Percentiles rank a stretch among this genome's conserved stretches.
Evolutionary conservation across 2,888 invertebrate species (phyloP).

Genomic region (Sesia bembeciformis): DNA sequence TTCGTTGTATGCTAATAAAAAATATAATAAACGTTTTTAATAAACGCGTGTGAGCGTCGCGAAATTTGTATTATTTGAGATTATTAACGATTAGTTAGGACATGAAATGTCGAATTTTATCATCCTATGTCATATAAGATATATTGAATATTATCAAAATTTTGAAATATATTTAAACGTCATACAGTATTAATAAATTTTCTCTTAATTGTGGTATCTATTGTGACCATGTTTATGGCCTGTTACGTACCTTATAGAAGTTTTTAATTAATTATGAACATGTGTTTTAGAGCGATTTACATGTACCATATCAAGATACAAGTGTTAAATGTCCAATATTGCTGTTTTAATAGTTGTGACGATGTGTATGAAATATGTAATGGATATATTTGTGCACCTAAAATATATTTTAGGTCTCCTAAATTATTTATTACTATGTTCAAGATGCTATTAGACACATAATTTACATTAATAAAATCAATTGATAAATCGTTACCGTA

Average conservation of each 20-base stretch:
- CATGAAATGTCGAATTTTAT: conserved; percentile 54
- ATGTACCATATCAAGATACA: conserved; percentile 49
- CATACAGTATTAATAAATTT: conserved; percentile 41
- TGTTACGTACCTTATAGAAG: conserved; percentile 29
- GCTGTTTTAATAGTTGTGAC: conserved; percentile 9
- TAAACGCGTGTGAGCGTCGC: neutral
- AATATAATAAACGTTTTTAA: conserved; percentile 20
- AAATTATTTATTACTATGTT: conserved; percentile 6
- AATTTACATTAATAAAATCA: no score
- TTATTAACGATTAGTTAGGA: conserved; percentile 56
- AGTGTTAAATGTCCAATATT: conserved; percentile 17
- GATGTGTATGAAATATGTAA: neutral
- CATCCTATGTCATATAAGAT: conserved; percentile 8
- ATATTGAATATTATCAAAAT: conserved; percentile 31
- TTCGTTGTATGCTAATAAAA: conserved; percentile 9
- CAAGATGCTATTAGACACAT: neutral
- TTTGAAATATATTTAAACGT: conserved; percentile 30
- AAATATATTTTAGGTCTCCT: conserved; percentile 14
- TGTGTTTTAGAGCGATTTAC: conserved; percentile 48
- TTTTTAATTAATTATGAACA: conserved; percentile 20
- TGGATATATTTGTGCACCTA: conserved; percentile 32
- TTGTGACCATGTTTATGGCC: conserved; percentile 23
- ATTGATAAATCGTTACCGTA: no score
- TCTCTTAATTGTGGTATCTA: neutral
- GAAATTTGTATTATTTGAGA: conserved; percentile 31